Conservation (phyloP, 2,888 invertebrate genomes). For the Iphiclides podalirius region DNA sequence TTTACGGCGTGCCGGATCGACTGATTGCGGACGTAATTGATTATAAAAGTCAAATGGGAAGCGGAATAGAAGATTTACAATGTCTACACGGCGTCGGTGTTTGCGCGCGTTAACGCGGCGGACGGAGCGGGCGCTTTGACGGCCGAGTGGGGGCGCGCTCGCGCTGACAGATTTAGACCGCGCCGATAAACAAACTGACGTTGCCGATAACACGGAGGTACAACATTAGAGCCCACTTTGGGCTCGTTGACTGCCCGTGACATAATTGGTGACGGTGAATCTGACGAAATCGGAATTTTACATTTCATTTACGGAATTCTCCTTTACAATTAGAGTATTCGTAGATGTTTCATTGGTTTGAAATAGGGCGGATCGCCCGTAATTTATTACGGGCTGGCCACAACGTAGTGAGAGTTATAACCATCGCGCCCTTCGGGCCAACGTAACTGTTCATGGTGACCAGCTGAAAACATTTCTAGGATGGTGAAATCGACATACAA, state of each 20-base stretch:
- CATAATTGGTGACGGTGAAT: neutral
- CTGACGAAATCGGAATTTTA: too few relatives aligned
- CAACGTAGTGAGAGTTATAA: too few relatives aligned
- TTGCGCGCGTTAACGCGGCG: too few relatives aligned
- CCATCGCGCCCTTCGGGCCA: too few relatives aligned
- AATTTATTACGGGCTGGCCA: too few relatives aligned
- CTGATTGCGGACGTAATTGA: conserved; percentile 67
- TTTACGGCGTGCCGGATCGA: conserved; percentile 40
- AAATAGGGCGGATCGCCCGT: too few relatives aligned
- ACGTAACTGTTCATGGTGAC: too few relatives aligned
- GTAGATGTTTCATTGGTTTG: too few relatives aligned
- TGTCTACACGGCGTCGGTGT: conserved; percentile 47
- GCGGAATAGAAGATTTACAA: conserved; percentile 63
- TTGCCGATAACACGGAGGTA: neutral
- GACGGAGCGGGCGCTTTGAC: conserved; percentile 25
- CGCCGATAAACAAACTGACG: conserved; percentile 32
- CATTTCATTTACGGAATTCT: too few relatives aligned
- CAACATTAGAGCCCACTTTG: neutral
- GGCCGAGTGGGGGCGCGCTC: conserved; percentile 24
- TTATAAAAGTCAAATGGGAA: conserved; percentile 67
- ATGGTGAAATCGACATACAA: too few relatives aligned
- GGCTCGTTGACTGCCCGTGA: neutral
- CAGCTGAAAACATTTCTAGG: too few relatives aligned
- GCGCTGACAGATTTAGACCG: conserved; percentile 37
- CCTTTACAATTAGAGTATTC: too few relatives aligned